Evolutionary conservation across 2,888 invertebrate species (phyloP), one percentile per base, ranked within the genome.

Genomic region (Sinohyriopsis cumingii): DNA sequence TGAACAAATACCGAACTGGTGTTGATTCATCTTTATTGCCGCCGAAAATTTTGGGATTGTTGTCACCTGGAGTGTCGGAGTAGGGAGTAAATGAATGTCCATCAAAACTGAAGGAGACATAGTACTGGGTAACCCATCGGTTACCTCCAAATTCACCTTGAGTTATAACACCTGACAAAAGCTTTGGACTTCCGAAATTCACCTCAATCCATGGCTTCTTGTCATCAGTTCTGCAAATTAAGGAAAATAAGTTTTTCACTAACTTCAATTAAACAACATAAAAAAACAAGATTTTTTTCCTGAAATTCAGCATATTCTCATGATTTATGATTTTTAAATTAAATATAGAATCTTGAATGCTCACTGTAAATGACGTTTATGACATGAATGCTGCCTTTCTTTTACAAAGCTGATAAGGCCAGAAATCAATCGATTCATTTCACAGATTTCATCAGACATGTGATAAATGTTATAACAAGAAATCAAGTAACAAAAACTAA

Each of bases 151-250:
- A 78, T 64, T 80, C 80, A 18, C 85, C 86, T 63, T 85, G 84
- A 9, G 84, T 86, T 20, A 82, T 63, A 18, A 86, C 72, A 57
- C 86, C 86, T 62, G 81, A 82, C 25, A 86, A 64, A 12, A 84
- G 74, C 60, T 82, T 84, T 6, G 82, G 78, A 19, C 79, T 71
- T 60, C 70, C 61, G 68, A 86, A 81, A 69, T 84, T 79, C 12
- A 86, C 80, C 65, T 83, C 81, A 24, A 86, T 82, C 83, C 82
- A 86, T 24, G 80, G 83, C 18, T 72, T 67, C 12, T 71, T 74
- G 64, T 84, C 82, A 67, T 72, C 69, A 33, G 72, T 57, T n/a
- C 79, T 80, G 71, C 54, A 60, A 65, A 24, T 33, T 15, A 54
- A 66, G 68, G 9, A 24, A 62, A 57, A 5, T 24, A 5, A 62